Base-by-base conservation (phyloP, 2,113 vertebrate species). In the Ammodramus savannarum region DNA sequence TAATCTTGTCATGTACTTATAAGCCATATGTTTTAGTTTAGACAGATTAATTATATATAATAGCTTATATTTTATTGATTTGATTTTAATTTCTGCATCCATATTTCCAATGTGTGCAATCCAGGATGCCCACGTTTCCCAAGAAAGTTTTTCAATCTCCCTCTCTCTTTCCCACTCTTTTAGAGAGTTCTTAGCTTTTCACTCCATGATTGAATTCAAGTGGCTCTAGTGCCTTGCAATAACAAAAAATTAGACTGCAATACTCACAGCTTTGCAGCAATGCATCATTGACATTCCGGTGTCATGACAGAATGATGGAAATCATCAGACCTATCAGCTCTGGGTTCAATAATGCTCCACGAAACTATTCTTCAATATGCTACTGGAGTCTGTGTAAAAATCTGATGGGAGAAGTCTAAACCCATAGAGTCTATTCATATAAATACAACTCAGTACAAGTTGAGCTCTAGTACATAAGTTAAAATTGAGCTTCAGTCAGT, bases 401-500 rank as follows among this genome's bases (percentile, higher is more conserved):
- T 69, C 16, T 74, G 55, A 80, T 66, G 49, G 59, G 36, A 91
- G 49, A 87, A 72, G 22, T 62, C 87, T 89, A 90, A 87, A 87
- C 29, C 43, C 9, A 1, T 29, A 39, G 32, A 69, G 39, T 34
- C 52, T 93, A 19, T 67, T 89, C 68, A 52, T 49, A 61, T 31
- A 87, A 92, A 93, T 84, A 61, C 48, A 86, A 48, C 68, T 85
- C 57, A 48, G 43, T 55, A 46, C 32, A 81, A 75, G 77, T 21
- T 92, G 77, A 86, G 44, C 16, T 78, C 44, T 62, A 52, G 58
- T 44, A 75, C 9, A 31, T 68, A 93, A 85, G 77, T 59, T 81
- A 92, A 95, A 95, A 91, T 65, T 89, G 77, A 91, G 77, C 39
- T 87, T 89, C 69, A 91, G 48, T 61, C 57, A 82, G 61, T 61